Evolutionary conservation across 2,888 invertebrate species (phyloP).

Genomic region (Teinopalpus imperialis): DNA sequence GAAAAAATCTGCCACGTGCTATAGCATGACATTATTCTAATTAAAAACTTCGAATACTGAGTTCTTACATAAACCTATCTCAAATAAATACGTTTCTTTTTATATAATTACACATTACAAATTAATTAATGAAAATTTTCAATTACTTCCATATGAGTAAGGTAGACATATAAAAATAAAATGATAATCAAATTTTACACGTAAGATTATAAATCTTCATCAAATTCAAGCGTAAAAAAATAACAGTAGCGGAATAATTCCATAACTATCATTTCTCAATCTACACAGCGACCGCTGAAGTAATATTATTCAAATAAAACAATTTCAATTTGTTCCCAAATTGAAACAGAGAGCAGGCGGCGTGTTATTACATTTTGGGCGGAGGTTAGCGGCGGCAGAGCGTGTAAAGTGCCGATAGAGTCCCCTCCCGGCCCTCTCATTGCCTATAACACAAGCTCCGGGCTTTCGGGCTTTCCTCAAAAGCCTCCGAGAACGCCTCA

Average conservation of each 20-base stretch:
- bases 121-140: too few relatives aligned
- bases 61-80: too few relatives aligned
- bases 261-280: slow-evolving; percentile 46
- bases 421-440: slow-evolving; percentile 74
- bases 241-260: slow-evolving; percentile 40
- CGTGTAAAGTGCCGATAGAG: slow-evolving; percentile 79
- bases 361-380: slow-evolving; percentile 78
- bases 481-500: slow-evolving; percentile 76
- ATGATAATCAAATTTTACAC: too few relatives aligned
- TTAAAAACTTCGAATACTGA: too few relatives aligned
- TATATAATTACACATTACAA: too few relatives aligned
- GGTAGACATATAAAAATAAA: too few relatives aligned
- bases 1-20: too few relatives aligned
- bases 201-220: slow-evolving; percentile 11
- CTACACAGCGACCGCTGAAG: slow-evolving; percentile 41
- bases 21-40: too few relatives aligned
- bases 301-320: slow-evolving; percentile 82
- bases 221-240: slow-evolving; percentile 23
- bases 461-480: slow-evolving; percentile 75
- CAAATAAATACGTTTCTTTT: too few relatives aligned
- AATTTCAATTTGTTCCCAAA: slow-evolving; percentile 82
- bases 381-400: slow-evolving; percentile 77
- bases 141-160: too few relatives aligned
- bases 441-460: slow-evolving; percentile 77
- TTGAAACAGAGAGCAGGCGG: slow-evolving; percentile 80